Evolutionary conservation across 2,888 invertebrate genomes (phyloP), one percentile per base, ranked within the genome.

Genomic region (Apamea anceps): DNA sequence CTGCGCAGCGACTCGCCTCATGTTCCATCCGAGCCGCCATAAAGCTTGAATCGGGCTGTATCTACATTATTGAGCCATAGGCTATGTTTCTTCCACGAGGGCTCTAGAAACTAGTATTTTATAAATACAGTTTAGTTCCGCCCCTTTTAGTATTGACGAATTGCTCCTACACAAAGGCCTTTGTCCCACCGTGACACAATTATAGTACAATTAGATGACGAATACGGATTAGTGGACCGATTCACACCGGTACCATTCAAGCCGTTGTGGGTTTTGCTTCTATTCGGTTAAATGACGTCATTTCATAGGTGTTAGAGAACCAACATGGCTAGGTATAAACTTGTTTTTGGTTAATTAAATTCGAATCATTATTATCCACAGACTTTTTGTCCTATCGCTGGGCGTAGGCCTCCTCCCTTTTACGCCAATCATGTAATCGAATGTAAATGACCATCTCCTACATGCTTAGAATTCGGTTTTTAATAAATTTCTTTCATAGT

Each of bases 131-230:
- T 28, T 60, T 37, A 71, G 15, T 85, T 72, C 42, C 25, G 37
- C 63, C 60, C n/a, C 42, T 62, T 72, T 77, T 51, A 65, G 25
- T 71, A 80, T 79, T 71, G 75, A 75, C 65, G 71, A 81, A 84
- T 80, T 70, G 74, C 45, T 72, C 68, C 42, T 79, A 67, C 76
- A 79, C 84, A 84, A 84, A 79, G 54, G 88, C 79, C 84, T 87
- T 88, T 88, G 88, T 87, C 73, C 84, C 57, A 72, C 70, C 62
- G 65, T 84, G 86, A 66, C 77, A 80, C 80, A 60, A 79, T 82
- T 84, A 77, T 68, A 37, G 63, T 71, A 81, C 77, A 82, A 88
- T 87, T 88, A 86, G 80, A 88, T 87, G 87, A 88, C 80, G 68
- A 80, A 86, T 84, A 80, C 76, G 74, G 81, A 73, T 75, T 75